phyloP scores from a whole-genome alignment of 2,888 invertebrate species.

The Microchrysa polita region DNA sequence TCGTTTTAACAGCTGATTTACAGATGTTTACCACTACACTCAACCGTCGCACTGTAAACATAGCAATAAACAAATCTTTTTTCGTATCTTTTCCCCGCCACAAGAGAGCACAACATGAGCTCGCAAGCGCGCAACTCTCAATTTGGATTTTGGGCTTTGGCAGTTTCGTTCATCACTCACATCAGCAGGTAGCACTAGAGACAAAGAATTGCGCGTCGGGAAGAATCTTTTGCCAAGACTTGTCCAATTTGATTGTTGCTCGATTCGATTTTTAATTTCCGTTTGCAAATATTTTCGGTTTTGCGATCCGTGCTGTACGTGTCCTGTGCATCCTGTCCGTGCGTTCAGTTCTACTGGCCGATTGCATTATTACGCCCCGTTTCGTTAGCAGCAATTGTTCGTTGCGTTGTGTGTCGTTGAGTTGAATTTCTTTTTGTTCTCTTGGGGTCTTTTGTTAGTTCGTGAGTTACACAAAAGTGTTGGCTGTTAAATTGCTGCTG shows the following conservation, averaged over 20 bases:
- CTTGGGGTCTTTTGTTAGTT: too few relatives aligned
- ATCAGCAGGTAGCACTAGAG: slow-evolving; percentile 20
- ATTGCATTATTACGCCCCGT: slow-evolving; percentile 3
- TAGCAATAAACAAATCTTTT: background rate
- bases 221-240: slow-evolving; percentile 26
- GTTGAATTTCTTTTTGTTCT: background rate
- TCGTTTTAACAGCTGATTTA: slow-evolving; percentile 30
- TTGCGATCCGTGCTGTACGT: background rate
- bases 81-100: background rate
- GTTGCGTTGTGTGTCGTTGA: background rate
- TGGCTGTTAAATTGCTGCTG: background rate
- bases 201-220: slow-evolving; percentile 44
- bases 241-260: slow-evolving; percentile 9
- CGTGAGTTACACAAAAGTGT: background rate
- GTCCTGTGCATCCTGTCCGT: background rate
- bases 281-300: background rate
- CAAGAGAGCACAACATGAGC: background rate
- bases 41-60: background rate
- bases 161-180: background rate
- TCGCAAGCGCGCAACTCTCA: background rate
- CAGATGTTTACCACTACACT: slow-evolving; percentile 29
- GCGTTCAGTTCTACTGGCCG: too few relatives aligned
- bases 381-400: background rate
- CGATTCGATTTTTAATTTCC: slow-evolving; percentile 4
- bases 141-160: background rate